Percentiles rank a stretch among this genome's conserved stretches.
These are phyloP conservation scores for Ictalurus furcatus DNA, from an alignment of 2,113 vertebrate species.

Conservation along the genomic window DNA sequence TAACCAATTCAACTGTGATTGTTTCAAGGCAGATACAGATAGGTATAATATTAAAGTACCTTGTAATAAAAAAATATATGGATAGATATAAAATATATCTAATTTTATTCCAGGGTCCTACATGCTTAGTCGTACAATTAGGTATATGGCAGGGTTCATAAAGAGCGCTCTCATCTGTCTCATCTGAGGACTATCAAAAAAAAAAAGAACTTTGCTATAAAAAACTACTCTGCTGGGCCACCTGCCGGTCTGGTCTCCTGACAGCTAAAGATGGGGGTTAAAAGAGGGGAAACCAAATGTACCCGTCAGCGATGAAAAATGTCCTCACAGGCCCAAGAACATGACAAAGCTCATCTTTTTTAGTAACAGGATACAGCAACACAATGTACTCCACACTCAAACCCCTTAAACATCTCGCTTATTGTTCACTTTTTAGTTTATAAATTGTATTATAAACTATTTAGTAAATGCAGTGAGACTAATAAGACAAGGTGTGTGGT, in stretches of 20 bases:
- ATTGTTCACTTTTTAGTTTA: background rate
- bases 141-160: background rate
- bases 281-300: conserved; percentile 25
- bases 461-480: background rate
- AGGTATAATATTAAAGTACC: background rate
- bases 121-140: background rate
- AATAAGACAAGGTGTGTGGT: background rate
- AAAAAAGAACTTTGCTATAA: conserved; percentile 22
- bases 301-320: conserved; percentile 19
- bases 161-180: conserved; percentile 12
- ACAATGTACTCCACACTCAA: background rate
- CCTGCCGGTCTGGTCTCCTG: conserved; percentile 55
- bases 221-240: conserved; percentile 40
- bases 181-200: conserved; percentile 9
- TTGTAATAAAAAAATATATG: background rate
- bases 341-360: background rate
- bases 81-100: too few species aligned
- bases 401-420: background rate
- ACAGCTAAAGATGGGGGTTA: conserved; percentile 27
- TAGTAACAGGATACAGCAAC: background rate
- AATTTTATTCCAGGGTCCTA: background rate
- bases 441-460: background rate
- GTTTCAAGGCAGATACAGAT: background rate
- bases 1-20: background rate
- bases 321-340: conserved; percentile 2